Evolutionary conservation across 2,113 vertebrate genomes (phyloP).

Genomic region (Boulengeromyrus knoepffleri): DNA sequence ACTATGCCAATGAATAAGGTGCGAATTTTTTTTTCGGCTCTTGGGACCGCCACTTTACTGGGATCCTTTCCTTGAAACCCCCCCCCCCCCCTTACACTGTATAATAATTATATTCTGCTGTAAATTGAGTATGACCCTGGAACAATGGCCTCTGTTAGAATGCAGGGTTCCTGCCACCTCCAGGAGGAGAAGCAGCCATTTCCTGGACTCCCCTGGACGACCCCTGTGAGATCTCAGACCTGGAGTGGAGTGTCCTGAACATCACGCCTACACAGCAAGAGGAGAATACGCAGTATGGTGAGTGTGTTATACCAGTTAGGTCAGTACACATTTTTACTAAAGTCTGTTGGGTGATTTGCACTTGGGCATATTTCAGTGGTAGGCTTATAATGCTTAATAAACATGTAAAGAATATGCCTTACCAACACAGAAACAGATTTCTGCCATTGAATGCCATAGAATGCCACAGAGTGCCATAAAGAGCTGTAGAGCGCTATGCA

Average conservation of each 20-base stretch:
- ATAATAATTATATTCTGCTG: not conserved
- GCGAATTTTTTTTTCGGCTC: not conserved
- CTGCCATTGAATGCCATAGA: not conserved
- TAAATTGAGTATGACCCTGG: not conserved
- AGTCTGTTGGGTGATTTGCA: not conserved
- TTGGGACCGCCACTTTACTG: not conserved
- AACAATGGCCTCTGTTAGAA: slow-evolving; percentile 37
- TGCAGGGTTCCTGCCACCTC: slow-evolving; percentile 52
- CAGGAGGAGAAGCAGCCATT: slow-evolving; percentile 40
- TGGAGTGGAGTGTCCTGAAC: slow-evolving; percentile 62
- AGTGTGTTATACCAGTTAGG: slow-evolving; percentile 27
- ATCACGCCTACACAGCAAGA: slow-evolving; percentile 54
- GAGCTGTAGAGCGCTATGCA: not conserved
- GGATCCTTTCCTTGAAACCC: not conserved
- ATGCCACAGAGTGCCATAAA: not conserved
- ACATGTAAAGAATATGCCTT: not conserved
- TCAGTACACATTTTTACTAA: not conserved
- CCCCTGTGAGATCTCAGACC: slow-evolving; percentile 43
- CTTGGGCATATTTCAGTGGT: not conserved
- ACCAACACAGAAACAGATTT: not conserved
- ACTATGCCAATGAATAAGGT: too few species aligned
- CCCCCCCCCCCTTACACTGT: not conserved
- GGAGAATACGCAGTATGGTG: slow-evolving; percentile 56
- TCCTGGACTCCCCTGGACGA: slow-evolving; percentile 55
- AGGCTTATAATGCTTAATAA: not conserved